Base-by-base conservation (phyloP, 2,113 vertebrate genomes). In the Clinocottus analis region DNA sequence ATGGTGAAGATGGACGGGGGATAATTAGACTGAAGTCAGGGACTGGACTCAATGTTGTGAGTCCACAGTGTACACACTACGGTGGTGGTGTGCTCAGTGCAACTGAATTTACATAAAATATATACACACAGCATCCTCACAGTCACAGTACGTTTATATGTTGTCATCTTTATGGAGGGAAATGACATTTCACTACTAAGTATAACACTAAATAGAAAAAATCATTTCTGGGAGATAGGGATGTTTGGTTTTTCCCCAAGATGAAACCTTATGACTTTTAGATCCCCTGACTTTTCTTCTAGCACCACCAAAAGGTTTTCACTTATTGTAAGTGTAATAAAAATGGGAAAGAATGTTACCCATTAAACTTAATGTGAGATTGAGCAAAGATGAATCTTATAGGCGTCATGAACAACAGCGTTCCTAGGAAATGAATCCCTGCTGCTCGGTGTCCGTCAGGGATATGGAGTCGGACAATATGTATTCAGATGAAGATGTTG, bases 1-100 rank as follows among this genome's bases (percentile, higher is more conserved):
- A 2, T 41, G 65, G 29, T 55, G 17, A 31, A 58, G 59, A 75
- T 59, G 75, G 53, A 69, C 16, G 10, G 2, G 4, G 21, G 47
- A n/a, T 71, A 62, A 77, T 84, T 75, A 71, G 58, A 77, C 41
- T 55, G 21, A 69, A 67, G 62, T 64, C 70, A 47, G 14, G 33
- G 23, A 31, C 51, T 12, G 19, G 45, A 51, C 62, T 75, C 70
- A 55, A 6, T 55, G 59, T 60, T 8, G 29, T 63, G 12, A 60
- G 8, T 16, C 3, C 68, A 43, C 23, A 59, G n/a, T 17, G 35
- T 11, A 53, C 23, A 43, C 25, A 25, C 2, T n/a, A n/a, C n/a
- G n/a, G n/a, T n/a, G n/a, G n/a, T 49, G 31, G 4, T 37, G 23
- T 37, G 23, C 33, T 45, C 35, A 11, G 17, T 16, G 35, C 14